phyloP scores from a whole-genome alignment of 2,113 vertebrate genomes.

The Ailuropoda melanoleuca region DNA sequence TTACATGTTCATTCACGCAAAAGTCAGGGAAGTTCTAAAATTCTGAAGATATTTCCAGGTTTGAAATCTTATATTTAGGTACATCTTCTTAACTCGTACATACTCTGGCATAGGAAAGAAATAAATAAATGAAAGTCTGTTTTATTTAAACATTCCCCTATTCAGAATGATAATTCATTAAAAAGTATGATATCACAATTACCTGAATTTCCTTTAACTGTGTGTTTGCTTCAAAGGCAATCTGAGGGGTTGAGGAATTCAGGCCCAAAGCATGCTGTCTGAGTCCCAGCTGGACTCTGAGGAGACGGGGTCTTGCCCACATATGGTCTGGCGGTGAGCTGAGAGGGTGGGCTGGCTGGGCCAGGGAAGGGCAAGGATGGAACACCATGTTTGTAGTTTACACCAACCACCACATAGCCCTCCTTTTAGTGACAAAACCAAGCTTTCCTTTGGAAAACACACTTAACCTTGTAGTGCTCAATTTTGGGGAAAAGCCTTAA shows the following conservation, averaged over 20 bases:
- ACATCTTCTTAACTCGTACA: neutral
- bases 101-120: neutral
- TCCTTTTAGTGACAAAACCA: neutral
- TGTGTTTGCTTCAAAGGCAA: neutral
- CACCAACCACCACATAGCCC: rapidly evolving
- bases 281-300: neutral
- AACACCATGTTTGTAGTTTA: neutral
- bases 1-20: neutral
- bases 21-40: neutral
- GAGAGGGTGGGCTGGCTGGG: no score
- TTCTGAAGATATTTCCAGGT: neutral
- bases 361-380: neutral
- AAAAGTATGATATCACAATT: no score
- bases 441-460: neutral
- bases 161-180: neutral
- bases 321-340: rapidly evolving
- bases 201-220: neutral
- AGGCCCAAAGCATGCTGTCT: no score
- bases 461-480: neutral
- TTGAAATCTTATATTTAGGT: neutral
- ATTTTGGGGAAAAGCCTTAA: neutral
- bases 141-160: neutral
- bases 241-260: neutral
- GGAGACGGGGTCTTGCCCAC: neutral
- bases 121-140: neutral